Base-by-base conservation (phyloP, 2,888 invertebrate genomes). In the Cosmorhoe ocellata region DNA sequence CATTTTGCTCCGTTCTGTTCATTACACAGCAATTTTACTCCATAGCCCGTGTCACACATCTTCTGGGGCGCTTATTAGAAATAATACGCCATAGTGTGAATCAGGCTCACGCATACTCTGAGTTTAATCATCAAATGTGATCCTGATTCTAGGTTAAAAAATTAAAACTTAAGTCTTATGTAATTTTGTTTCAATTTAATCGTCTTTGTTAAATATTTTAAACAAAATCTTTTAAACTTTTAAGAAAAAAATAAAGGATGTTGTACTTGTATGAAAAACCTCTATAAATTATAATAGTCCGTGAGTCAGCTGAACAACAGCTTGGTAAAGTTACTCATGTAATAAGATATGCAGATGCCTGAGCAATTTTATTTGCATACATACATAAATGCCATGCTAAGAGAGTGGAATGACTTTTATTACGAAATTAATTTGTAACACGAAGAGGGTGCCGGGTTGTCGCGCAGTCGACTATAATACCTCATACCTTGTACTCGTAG, bases 21-120 rank as follows among this genome's bases (percentile, higher is more conserved):
- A 77, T 75, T 76, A 75, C 67, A 50, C 41, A 43, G 54, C 50
- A 43, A 53, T n/a, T n/a, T 54, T 28, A 46, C 55, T 59, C 59
- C 62, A 61, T 63, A 67, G 59, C 59, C 64, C 52, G 40, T 62
- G 58, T 64, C 58, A 55, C 63, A 51, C 51, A 61, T 54, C 55
- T 58, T 50, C 34, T 51, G 39, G 46, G 51, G 47, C 36, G 7
- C 11, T 36, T 36, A 36, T 22, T 24, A 36, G 24, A 36, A 36
- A 36, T 24, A 18, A n/a, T 10, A 5, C n/a, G 30, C 14, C 13
- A 6, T 18, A 18, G 12, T n/a, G 18, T 18, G 14, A 14, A 6
- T 22, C 2, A 27, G 22, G 22, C 9, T 9, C n/a, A n/a, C n/a
- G n/a, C n/a, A n/a, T n/a, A n/a, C n/a, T n/a, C n/a, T n/a, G n/a